A percentile compares a stretch with the other conserved stretches of the same genome.
phyloP scores from a whole-genome alignment of 2,113 vertebrate species.

The Chaetura pelagica region DNA sequence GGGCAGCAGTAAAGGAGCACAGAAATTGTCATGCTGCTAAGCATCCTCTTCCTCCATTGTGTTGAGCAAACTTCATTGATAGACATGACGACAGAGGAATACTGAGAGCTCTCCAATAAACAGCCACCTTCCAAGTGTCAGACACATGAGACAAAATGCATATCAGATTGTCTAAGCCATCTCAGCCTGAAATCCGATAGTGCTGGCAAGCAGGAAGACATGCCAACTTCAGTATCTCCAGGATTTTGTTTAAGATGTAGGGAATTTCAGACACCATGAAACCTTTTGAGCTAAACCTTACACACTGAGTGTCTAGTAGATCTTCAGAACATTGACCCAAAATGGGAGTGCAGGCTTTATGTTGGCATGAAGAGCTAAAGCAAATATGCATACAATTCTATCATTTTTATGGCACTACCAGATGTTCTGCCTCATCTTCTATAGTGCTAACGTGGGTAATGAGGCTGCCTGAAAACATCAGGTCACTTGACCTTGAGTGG shows the following conservation, averaged over 20 bases:
- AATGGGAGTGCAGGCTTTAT: neutral
- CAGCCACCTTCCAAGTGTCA: constrained; percentile 11
- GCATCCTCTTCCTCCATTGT: neutral
- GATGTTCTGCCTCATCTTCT: constrained; percentile 56
- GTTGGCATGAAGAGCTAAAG: neutral
- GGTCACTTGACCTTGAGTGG: constrained; percentile 59
- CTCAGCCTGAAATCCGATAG: neutral
- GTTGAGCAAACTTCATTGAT: constrained; percentile 1
- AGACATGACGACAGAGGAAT: neutral
- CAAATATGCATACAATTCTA: constrained; percentile 30
- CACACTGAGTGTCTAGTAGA: neutral
- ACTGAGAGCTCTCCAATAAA: neutral
- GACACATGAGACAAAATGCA: neutral
- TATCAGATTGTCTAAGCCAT: neutral
- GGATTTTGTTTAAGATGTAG: neutral
- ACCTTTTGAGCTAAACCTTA: neutral
- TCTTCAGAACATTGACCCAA: neutral
- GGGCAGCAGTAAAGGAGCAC: neutral
- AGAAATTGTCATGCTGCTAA: neutral
- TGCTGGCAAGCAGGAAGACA: neutral
- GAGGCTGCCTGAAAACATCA: constrained; percentile 52
- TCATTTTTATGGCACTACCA: constrained; percentile 46
- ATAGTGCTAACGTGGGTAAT: constrained; percentile 26
- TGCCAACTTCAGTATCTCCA: neutral
- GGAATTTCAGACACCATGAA: constrained; percentile 16